Evolutionary conservation across 2,888 invertebrate genomes (phyloP).

Genomic region (Sphaerophoria rueppellii): DNA sequence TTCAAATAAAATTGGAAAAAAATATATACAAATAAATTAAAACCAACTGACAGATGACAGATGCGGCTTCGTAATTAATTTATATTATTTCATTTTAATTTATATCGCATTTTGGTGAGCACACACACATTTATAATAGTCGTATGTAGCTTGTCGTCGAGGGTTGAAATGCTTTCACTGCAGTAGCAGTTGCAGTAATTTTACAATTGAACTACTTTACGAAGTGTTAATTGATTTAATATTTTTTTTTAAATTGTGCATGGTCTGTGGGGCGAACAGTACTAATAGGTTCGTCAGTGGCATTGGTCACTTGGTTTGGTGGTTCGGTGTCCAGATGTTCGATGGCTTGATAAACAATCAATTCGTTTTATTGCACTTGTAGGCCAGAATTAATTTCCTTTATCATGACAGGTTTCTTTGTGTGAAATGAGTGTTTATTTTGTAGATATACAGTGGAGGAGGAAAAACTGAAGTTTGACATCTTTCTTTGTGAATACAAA

Average conservation of each 20-base stretch:
- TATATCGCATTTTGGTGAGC: background rate
- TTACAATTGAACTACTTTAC: conserved; percentile 42
- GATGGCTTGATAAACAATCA: conserved; percentile 2
- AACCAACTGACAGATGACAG: conserved; percentile 62
- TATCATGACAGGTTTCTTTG: background rate
- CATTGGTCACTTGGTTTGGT: background rate
- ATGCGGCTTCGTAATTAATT: conserved; percentile 59
- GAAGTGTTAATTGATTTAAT: conserved; percentile 60
- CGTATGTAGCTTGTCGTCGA: background rate
- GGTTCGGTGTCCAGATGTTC: conserved; percentile 53
- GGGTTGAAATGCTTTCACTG: conserved; percentile 38
- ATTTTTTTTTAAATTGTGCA: conserved; percentile 71
- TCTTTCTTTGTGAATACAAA: too few relatives aligned
- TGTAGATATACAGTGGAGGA: background rate
- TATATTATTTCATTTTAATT: conserved; percentile 54
- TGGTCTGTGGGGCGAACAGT: conserved; percentile 6
- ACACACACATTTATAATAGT: background rate
- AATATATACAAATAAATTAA: conserved; percentile 21
- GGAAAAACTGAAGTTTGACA: too few relatives aligned
- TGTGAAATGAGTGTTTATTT: too few relatives aligned
- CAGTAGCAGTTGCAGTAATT: background rate
- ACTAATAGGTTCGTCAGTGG: conserved; percentile 31
- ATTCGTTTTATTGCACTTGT: background rate
- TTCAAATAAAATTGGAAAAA: conserved; percentile 14
- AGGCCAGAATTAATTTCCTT: conserved; percentile 47